These are phyloP conservation scores for Cynopterus brachyotis DNA, from an alignment of 2,113 vertebrate genomes.

Conservation along the genomic window DNA sequence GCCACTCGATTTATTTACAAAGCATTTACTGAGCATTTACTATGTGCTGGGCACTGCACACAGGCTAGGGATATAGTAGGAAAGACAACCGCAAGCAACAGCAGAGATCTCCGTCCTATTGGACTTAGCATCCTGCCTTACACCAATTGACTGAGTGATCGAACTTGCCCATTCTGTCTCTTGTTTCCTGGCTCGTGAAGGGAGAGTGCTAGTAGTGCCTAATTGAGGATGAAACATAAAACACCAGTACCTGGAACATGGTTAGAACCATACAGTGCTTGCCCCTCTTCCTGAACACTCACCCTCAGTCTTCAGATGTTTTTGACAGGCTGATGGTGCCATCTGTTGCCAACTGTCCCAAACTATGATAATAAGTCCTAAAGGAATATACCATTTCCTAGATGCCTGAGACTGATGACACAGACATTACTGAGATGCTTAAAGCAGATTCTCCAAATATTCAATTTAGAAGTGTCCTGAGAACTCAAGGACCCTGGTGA, in stretches of 20 bases:
- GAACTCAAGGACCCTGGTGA: not conserved
- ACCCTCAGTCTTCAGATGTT: not conserved
- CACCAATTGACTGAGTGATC: not conserved
- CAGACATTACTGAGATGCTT: not conserved
- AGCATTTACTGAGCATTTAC: not conserved
- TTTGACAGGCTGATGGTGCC: fast-evolving
- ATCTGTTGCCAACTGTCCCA: not conserved
- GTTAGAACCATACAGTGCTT: not conserved
- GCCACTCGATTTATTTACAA: not conserved
- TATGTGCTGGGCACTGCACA: not conserved
- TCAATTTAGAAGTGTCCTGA: not conserved
- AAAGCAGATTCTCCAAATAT: not conserved
- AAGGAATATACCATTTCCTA: not conserved
- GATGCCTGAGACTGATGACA: not conserved
- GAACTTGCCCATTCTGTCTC: not conserved
- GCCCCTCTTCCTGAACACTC: not conserved
- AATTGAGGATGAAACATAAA: not conserved
- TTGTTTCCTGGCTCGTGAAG: not conserved
- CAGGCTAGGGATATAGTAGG: not conserved
- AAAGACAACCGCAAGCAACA: not conserved
- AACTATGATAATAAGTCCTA: not conserved
- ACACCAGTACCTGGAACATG: no score
- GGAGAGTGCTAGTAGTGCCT: not conserved
- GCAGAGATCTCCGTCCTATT: not conserved
- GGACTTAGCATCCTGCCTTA: not conserved